Conservation (phyloP, 2,797 vertebrate species). For the Manis pentadactyla region DNA sequence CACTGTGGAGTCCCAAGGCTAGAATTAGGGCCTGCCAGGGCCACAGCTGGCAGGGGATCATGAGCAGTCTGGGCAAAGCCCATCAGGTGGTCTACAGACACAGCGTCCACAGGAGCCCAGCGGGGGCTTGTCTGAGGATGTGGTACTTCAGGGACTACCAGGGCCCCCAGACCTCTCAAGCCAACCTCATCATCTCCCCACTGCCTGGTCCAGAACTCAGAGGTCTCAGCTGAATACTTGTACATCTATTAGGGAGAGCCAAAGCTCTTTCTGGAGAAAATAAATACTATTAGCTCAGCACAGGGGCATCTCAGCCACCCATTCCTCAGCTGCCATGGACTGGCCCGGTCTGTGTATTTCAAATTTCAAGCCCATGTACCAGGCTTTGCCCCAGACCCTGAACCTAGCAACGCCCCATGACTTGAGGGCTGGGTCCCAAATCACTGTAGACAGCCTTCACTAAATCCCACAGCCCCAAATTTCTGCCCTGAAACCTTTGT, state of each 20-base stretch:
- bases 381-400: not conserved
- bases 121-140: not conserved
- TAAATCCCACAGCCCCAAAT: not conserved
- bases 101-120: not conserved
- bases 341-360: not conserved
- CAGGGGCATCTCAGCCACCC: not conserved
- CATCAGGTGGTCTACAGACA: not conserved
- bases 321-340: not conserved
- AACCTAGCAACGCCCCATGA: not conserved
- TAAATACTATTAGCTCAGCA: not conserved
- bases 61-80: not conserved
- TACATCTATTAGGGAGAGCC: not conserved
- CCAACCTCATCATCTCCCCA: not conserved
- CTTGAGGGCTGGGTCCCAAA: not conserved
- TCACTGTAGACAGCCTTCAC: not conserved
- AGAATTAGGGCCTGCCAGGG: not conserved
- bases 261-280: slow-evolving; percentile 5
- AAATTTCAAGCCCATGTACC: not conserved
- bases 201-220: not conserved
- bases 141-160: not conserved
- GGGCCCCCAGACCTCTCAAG: not conserved
- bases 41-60: not conserved
- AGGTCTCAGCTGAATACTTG: not conserved
- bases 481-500: not conserved
- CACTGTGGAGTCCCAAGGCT: not conserved